Evolutionary conservation across 2,113 vertebrate species (phyloP), one percentile per base, ranked within the genome.

Genomic region (Eira barbara): DNA sequence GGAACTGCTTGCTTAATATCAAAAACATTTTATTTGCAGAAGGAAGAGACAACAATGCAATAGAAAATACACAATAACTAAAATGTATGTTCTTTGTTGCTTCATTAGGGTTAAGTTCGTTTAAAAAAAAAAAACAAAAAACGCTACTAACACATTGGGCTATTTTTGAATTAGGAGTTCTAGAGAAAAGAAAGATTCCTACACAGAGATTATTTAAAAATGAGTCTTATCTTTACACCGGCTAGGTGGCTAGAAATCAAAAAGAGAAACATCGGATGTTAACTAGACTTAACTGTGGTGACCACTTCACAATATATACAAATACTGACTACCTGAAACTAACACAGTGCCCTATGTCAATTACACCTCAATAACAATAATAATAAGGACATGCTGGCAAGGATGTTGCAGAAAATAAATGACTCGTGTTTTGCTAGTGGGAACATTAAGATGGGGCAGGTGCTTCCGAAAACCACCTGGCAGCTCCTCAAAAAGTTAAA

Each of bases 11-110:
- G 98, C 98, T 99, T 97, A 98, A 98, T 98, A 98, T 97, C 94
- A 98, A 98, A 92, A 98, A 96, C 84, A 97, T 98, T 99, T 98
- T 98, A 99, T 98, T 98, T 98, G 97, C 98, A 98, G 98, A 99
- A 98, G 97, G 98, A 97, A 93, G 73, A 93, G 74, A 97, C 20
- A 98, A 98, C 98, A 99, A 97, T 96, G 92, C 97, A 98, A 98
- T 97, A 98, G n/a, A 97, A 99, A 98, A 98, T 97, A 82, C 39
- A 97, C 49, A 98, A 98, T 97, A 98, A 98, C 98, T 99, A 97
- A 98, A 98, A 98, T 97, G 83, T 94, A 97, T 97, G 97, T 98
- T 97, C 96, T 98, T 98, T 98, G 96, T 97, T 97, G 96, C 97
- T 98, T 97, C 97, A 98, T 98, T 98, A 98, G 97, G 92, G 94